Conservation (phyloP, 2,797 vertebrate genomes). For the Urophycis tenuis region DNA sequence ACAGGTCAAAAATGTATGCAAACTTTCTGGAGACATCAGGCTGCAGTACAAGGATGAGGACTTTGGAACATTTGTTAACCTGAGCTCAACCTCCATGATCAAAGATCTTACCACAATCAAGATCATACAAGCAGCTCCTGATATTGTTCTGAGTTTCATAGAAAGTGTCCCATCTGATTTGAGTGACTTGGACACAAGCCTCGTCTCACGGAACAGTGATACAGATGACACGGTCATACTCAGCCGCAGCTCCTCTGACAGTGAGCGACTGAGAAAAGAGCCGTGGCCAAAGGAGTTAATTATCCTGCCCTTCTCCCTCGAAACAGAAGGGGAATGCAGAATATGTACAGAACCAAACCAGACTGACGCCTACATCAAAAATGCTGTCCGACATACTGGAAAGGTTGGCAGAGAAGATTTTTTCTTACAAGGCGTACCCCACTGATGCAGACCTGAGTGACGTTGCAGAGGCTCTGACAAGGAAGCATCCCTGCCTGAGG, state of each 20-base stretch:
- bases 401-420: slow-evolving; percentile 2
- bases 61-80: slow-evolving; percentile 19
- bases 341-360: neutral
- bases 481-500: slow-evolving; percentile 7
- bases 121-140: slow-evolving; percentile 7
- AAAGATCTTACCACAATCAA: slow-evolving; percentile 14
- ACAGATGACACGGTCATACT: neutral
- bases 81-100: slow-evolving; percentile 12
- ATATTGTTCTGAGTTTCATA: neutral
- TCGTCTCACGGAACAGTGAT: neutral
- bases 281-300: slow-evolving; percentile 2
- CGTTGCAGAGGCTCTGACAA: slow-evolving; percentile 7
- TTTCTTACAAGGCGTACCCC: slow-evolving; percentile 5
- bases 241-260: neutral
- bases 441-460: neutral
- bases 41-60: slow-evolving; percentile 8
- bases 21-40: slow-evolving; percentile 5
- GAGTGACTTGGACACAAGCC: too few relatives aligned
- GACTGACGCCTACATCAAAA: neutral
- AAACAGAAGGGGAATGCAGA: slow-evolving; percentile 12
- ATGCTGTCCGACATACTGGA: slow-evolving; percentile 12
- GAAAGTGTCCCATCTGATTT: neutral
- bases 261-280: slow-evolving; percentile 5
- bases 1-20: slow-evolving; percentile 18
- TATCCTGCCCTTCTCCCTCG: slow-evolving; percentile 4